Evolutionary conservation across 2,888 invertebrate genomes (phyloP), one percentile per base, ranked within the genome.

Genomic region (Tetragnatha montana): DNA sequence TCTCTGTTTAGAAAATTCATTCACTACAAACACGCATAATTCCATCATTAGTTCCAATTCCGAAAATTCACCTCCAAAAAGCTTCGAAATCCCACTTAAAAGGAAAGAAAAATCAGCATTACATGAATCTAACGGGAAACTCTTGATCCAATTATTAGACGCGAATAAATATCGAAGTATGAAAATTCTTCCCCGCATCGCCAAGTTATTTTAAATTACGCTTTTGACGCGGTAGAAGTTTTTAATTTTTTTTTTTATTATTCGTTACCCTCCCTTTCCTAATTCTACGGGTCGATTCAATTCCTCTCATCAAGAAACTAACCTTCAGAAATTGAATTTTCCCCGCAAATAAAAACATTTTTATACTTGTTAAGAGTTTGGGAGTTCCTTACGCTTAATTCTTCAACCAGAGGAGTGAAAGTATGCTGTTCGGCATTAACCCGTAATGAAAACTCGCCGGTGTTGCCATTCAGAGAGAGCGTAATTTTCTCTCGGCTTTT

Each of bases 371-470:
- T 21, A 10, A 21, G 51, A n/a, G 82, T 82, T 82, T 60, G 74
- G 47, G 73, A 74, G 71, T 10, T 21, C 19, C 73, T 51, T 73
- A 10, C 73, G 19, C 73, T 80, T 86, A 80, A 86, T 86, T 79
- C 86, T 60, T 35, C 35, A 35, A 8, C 60, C 70, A 17, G 71
- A 17, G 71, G 80, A 22, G 51, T 73, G 79, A 79, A 60, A 86
- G 21, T 70, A 47, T 50, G 74, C 35, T 60, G 51, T 51, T 19
- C 68, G 73, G 75, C 70, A 75, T 81, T 73, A 87, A 87, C 74
- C 49, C 68, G 75, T 80, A 81, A 87, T 75, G 81, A 75, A 81
- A 87, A 74, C 69, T 75, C 69, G 70, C 22, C 47, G 35, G 75
- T 75, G 71, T 35, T 74, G 81, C 81, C 49, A 85, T 81, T n/a